Evolutionary conservation across 2,888 invertebrate species (phyloP).

Genomic region (Drosophila planitibia): DNA sequence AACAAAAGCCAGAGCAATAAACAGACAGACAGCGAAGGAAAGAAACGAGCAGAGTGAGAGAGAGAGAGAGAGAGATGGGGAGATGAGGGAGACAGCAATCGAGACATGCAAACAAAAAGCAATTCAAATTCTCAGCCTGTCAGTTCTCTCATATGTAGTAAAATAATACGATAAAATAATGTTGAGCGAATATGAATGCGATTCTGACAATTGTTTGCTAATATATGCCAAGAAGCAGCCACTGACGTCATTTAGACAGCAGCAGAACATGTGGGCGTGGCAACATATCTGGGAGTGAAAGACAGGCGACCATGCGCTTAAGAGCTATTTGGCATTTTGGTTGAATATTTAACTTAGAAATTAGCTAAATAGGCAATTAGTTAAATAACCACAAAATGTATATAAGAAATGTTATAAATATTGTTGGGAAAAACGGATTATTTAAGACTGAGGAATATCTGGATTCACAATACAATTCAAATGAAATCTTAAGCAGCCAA

Average conservation of each 20-base stretch:
- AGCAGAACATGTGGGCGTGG: constrained; percentile 13
- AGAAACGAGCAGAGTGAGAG: background rate
- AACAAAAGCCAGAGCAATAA: constrained; percentile 44
- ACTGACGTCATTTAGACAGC: constrained; percentile 17
- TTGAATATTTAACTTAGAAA: background rate
- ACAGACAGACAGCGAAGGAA: background rate
- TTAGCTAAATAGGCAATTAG: background rate
- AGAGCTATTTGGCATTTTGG: background rate
- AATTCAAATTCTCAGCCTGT: constrained; percentile 29
- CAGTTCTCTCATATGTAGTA: constrained; percentile 22
- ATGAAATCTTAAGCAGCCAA: background rate
- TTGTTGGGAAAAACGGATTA: too few species aligned
- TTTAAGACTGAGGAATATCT: too few species aligned
- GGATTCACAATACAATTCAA: background rate
- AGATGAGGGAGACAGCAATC: constrained; percentile 1
- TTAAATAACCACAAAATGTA: background rate
- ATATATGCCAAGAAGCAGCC: background rate
- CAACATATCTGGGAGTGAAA: background rate
- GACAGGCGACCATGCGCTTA: background rate
- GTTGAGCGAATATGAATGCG: constrained; percentile 21
- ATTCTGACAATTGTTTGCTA: constrained; percentile 31
- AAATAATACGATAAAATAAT: constrained; percentile 17
- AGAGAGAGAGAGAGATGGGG: constrained; percentile 1
- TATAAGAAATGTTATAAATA: too few species aligned
- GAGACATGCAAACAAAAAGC: constrained; percentile 9